These are phyloP conservation scores for Glossophaga mutica DNA, from an alignment of 2,797 vertebrate genomes.

Conservation along the genomic window DNA sequence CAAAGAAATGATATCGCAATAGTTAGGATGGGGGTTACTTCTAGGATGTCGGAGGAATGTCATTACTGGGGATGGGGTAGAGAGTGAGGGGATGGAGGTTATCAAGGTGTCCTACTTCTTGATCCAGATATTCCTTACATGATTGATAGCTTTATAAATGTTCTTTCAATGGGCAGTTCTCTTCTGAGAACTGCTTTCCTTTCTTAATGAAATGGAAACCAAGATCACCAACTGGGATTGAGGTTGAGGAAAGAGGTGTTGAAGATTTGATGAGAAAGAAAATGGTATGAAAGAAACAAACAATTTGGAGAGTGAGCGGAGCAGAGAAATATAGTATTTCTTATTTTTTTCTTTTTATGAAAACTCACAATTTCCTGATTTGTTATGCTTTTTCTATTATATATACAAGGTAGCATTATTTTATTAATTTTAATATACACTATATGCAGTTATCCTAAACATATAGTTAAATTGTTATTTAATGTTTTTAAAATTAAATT, in stretches of 20 bases:
- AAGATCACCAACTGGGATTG: background rate
- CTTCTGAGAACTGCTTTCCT: background rate
- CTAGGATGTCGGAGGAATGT: background rate
- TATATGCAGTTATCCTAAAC: background rate
- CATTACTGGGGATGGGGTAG: background rate
- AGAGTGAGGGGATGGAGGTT: background rate
- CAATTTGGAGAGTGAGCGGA: background rate
- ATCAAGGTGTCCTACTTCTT: background rate
- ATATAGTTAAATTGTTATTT: background rate
- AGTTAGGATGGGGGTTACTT: background rate
- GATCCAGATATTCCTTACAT: background rate
- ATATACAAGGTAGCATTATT: background rate
- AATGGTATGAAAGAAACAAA: background rate
- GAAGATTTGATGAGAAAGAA: background rate
- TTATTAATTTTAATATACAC: background rate
- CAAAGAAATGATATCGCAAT: background rate
- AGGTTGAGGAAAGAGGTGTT: background rate
- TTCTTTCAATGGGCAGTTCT: background rate
- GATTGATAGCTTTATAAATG: background rate
- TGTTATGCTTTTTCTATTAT: background rate
- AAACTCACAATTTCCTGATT: background rate
- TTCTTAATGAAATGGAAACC: slow-evolving; percentile 30
- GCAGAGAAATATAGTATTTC: background rate
- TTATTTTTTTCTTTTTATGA: background rate
- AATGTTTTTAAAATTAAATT: background rate